Percentiles rank a stretch among this genome's conserved stretches.
Conservation (phyloP, 1,140 invertebrate genomes). For the Proctacanthus coquilletti region DNA sequence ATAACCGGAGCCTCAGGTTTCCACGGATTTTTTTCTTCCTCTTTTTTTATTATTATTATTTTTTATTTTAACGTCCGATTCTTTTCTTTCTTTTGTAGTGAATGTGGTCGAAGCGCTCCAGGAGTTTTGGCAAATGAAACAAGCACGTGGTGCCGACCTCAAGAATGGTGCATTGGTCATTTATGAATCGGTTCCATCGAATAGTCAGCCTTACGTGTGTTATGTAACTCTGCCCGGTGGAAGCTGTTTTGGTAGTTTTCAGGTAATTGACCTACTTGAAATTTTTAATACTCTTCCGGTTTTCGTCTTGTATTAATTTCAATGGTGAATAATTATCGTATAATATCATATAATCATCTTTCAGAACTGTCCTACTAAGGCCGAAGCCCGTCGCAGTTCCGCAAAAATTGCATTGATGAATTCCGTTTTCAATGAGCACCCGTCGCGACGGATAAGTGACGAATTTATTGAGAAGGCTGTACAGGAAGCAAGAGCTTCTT, state of each 20-base stretch:
- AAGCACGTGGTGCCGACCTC: slow-evolving; percentile 67
- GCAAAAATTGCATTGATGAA: slow-evolving; percentile 95
- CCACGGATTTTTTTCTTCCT: background rate
- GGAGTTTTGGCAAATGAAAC: slow-evolving; percentile 97
- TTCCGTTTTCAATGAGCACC: slow-evolving; percentile 92
- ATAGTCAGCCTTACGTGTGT: slow-evolving; percentile 81
- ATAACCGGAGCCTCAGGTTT: background rate
- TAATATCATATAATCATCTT: slow-evolving; percentile 3
- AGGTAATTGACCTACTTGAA: slow-evolving; percentile 36
- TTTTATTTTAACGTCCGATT: background rate
- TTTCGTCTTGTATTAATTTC: too few relatives aligned
- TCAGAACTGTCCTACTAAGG: slow-evolving; percentile 87
- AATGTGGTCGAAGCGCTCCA: slow-evolving; percentile 91
- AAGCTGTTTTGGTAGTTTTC: slow-evolving; percentile 90
- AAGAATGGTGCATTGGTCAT: slow-evolving; percentile 84
- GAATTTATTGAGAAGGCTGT: slow-evolving; percentile 90
- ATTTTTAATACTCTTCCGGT: background rate
- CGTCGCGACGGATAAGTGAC: slow-evolving; percentile 79
- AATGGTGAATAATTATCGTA: too few relatives aligned
- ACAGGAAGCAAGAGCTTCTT: slow-evolving; percentile 61
- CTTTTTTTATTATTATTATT: background rate
- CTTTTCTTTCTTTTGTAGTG: slow-evolving; percentile 42
- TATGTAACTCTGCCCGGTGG: slow-evolving; percentile 89
- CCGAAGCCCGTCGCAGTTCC: slow-evolving; percentile 80
- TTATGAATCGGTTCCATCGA: slow-evolving; percentile 84